phyloP scores from a whole-genome alignment of 2,113 vertebrate genomes.

The Antigone vipio region DNA sequence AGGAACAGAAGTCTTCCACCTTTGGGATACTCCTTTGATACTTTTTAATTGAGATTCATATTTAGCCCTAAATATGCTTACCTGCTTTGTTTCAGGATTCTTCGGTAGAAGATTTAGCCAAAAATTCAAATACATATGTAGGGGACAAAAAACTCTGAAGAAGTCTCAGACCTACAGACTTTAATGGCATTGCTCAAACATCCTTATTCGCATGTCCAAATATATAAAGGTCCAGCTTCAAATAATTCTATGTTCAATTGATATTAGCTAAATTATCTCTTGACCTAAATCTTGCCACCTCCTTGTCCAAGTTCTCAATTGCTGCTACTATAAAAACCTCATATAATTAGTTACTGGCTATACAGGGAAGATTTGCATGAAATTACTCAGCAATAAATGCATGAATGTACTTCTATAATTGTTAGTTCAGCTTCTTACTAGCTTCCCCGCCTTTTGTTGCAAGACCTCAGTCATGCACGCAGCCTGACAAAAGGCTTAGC shows the following conservation, averaged over 20 bases:
- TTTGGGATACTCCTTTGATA: background rate
- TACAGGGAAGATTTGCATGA: background rate
- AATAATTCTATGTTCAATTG: background rate
- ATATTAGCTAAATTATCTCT: background rate
- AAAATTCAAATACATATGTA: background rate
- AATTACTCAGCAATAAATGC: background rate
- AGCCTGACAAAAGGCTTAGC: background rate
- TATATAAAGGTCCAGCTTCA: background rate
- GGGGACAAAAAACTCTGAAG: background rate
- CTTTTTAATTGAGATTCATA: background rate
- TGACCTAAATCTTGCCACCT: background rate
- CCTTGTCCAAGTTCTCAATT: background rate
- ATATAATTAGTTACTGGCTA: background rate
- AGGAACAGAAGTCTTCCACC: background rate
- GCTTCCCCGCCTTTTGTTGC: background rate
- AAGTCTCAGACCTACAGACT: background rate
- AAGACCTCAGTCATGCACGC: background rate
- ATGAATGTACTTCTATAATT: background rate
- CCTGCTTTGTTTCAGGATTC: background rate
- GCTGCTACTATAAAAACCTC: background rate
- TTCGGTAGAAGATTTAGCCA: background rate
- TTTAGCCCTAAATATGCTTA: background rate
- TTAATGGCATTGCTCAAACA: background rate
- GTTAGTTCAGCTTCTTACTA: background rate
- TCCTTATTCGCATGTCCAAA: background rate